A percentile compares a stretch with the other conserved stretches of the same genome.
Evolutionary conservation across 2,797 vertebrate genomes (phyloP).

Genomic region (Xenentodon cancila): DNA sequence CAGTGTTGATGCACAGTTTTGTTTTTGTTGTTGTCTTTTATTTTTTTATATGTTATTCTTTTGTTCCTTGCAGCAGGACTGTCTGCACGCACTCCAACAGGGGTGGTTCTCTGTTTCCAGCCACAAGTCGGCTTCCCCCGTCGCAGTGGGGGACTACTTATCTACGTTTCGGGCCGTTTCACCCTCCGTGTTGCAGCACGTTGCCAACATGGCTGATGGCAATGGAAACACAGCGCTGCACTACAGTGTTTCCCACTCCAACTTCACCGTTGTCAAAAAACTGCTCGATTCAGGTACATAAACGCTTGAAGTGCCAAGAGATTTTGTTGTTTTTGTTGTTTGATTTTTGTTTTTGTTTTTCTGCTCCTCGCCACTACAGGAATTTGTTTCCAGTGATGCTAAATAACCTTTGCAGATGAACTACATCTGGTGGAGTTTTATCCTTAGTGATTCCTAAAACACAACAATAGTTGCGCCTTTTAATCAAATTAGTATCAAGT

Average conservation of each 20-base stretch:
- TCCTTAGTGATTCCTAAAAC: too few relatives aligned
- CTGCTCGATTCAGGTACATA: constrained; percentile 89
- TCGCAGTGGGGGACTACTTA: constrained; percentile 89
- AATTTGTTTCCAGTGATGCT: too few relatives aligned
- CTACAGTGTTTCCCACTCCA: constrained; percentile 98
- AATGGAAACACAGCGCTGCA: constrained; percentile 98
- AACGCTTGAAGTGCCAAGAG: neutral
- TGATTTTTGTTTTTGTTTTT: too few relatives aligned
- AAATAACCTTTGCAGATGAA: too few relatives aligned
- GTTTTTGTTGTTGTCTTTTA: too few relatives aligned
- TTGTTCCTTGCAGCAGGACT: constrained; percentile 84
- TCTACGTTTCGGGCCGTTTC: constrained; percentile 86
- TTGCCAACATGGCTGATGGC: constrained; percentile 94
- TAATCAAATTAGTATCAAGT: too few relatives aligned
- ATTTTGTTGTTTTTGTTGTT: too few relatives aligned
- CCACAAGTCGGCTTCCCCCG: constrained; percentile 88
- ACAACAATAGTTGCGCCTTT: too few relatives aligned
- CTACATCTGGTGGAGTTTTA: too few relatives aligned
- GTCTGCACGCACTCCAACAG: constrained; percentile 90
- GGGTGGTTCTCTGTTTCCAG: constrained; percentile 98
- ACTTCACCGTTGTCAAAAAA: constrained; percentile 93
- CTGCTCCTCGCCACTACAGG: too few relatives aligned
- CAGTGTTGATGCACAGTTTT: too few relatives aligned
- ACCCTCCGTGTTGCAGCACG: constrained; percentile 84
- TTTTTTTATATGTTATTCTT: neutral